A percentile compares a stretch with the other conserved stretches of the same genome.
These are phyloP conservation scores for Danio albolineatus DNA, from an alignment of 2,797 vertebrate genomes.

Conservation along the genomic window DNA sequence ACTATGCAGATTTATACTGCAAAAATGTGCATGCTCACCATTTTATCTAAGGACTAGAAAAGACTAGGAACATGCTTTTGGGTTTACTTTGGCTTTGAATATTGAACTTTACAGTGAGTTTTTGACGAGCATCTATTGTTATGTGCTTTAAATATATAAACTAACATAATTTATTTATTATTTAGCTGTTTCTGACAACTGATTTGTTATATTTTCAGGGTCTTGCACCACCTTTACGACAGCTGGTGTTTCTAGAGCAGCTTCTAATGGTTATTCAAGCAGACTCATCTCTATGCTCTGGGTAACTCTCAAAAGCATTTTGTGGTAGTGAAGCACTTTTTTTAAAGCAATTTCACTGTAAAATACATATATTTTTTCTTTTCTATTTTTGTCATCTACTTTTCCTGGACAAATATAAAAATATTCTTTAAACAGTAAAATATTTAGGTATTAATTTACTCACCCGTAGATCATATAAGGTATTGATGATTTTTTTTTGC, in stretches of 20 bases:
- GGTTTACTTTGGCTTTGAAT: background rate
- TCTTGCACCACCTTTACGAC: constrained; percentile 67
- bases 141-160: background rate
- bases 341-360: too few species aligned
- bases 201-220: constrained; percentile 73
- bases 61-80: background rate
- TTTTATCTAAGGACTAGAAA: background rate
- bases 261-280: constrained; percentile 72
- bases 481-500: too few species aligned
- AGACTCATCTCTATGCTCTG: constrained; percentile 19
- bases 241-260: constrained; percentile 83
- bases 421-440: too few species aligned
- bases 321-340: background rate
- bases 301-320: constrained; percentile 37
- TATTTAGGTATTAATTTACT: too few species aligned
- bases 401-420: too few species aligned
- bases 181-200: background rate
- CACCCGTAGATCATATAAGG: too few species aligned
- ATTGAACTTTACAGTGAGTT: background rate
- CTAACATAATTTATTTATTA: background rate
- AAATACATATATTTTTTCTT: too few species aligned
- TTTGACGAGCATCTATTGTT: background rate
- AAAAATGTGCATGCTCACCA: too few species aligned
- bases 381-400: too few species aligned
- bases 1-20: background rate